Base-by-base conservation (phyloP, 2,797 vertebrate genomes). In the Anguilla marmorata region DNA sequence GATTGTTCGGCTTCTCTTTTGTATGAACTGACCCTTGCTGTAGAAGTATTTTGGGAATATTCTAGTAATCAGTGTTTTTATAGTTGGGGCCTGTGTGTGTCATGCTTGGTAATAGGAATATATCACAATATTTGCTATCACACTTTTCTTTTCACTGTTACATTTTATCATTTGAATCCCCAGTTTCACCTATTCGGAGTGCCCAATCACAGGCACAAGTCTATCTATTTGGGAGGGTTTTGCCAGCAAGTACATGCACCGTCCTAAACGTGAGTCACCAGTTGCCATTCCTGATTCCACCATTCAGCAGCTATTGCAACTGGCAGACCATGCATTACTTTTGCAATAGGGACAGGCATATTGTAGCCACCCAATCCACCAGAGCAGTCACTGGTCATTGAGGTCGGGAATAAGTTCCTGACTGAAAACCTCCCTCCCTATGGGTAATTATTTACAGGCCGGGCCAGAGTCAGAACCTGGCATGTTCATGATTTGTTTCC, bases 1-100 rank as follows among this genome's bases (percentile, higher is more conserved):
- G 84, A 90, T 88, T 86, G 87, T 85, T 88, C 85, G 89, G 54
- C 79, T 84, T 89, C 58, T 60, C 69, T 89, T 90, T 87, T 66
- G 89, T 89, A 89, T 21, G 48, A 87, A 76, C 86, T 86, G 86
- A 89, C 88, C 80, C 33, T 52, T 33, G 74, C 88, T 86, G 87
- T 93, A 90, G 90, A 87, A 86, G 79, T 89, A 88, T 87, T 45
- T 87, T 63, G 27, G 87, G 74, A 87, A 85, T 88, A 86, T 90
- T 88, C 85, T 69, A 37, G 19, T 84, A 84, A 91, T 89, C 89
- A 86, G 84, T 83, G 66, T 84, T 91, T n/a, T 69, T 14, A 37
- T 79, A 87, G 86, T 89, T 87, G 74, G 82, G 19, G 24, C 69
- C 89, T 85, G 56, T 85, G 12, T 85, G 54, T 72, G 48, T 74